Base-by-base conservation (phyloP, 2,113 vertebrate genomes). In the Tachysurus vachellii region DNA sequence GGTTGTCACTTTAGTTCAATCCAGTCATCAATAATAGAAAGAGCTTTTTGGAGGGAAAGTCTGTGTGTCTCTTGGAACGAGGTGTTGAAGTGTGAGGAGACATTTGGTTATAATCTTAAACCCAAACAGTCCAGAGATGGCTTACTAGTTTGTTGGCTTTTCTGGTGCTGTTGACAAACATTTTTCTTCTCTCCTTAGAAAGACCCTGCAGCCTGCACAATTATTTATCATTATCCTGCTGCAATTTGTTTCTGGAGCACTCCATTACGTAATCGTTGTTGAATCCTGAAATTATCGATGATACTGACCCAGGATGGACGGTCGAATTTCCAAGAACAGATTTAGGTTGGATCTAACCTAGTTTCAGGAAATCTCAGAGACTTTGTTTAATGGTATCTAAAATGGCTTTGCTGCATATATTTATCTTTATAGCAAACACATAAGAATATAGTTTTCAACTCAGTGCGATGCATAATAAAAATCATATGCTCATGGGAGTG, bases 201-300 rank as follows among this genome's bases (percentile, higher is more conserved):
- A 13, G 28, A 71, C 3, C n/a, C 5, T 70, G 17, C 4, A 59
- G 17, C 28, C 77, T 42, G 54, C 0, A 13, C 28, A 57, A 59
- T 36, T 57, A n/a, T 50, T 50, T 50, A 7, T 50, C 4, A 59
- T 42, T 17, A 80, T 59, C 16, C 31, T 80, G 19, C 9, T 57
- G 54, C 79, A 59, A 4, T 80, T 36, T 56, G 14, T 59, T 36
- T 62, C 44, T 76, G 21, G 26, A 84, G 31, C 26, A 56, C 70
- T 61, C 53, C 57, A 85, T 85, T 85, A 64, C 31, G 42, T 62
- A 76, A 85, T 61, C 23, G 17, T 85, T 76, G 23, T 61, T 85
- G 54, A 53, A 85, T 44, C 56, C 42, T 28, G 56, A 59, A 53
- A 21, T 14, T 23, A 1, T 73, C 53, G 28, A 42, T 14, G 47